Evolutionary conservation across 2,113 vertebrate species (phyloP), one percentile per base, ranked within the genome.

Genomic region (Crotalus viridis): DNA sequence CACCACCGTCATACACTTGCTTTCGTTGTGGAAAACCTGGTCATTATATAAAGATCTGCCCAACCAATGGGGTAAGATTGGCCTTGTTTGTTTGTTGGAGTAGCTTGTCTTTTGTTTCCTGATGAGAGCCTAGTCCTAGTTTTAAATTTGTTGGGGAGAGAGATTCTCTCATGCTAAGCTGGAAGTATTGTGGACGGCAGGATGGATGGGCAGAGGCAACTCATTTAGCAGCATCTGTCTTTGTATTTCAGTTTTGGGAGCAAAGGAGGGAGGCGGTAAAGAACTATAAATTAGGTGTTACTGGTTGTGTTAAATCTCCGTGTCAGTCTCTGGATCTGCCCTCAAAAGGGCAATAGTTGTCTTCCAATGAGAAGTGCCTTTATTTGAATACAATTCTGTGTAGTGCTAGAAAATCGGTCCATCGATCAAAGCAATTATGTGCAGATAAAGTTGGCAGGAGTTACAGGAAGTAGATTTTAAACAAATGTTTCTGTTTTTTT

Each of bases 31-130:
- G 98, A 89, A 99, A 98, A 95, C 98, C 98, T 28, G 99, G 99
- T 91, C 99, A 99, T 97, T 99, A 99, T 95, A 99, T 99, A 96
- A 98, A 99, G 96, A 99, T 99, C 97, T 99, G 99, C 94, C 99
- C 99, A 39, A 98, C 97, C 8, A 98, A 98, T 46, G 98, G 97
- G 98, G 99, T 99, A 98, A 98, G 98, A 88, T 88, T n/a, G 3
- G 1, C 1, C 1, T 7, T 87, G 1, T 46, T 93, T 0, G 0
- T 55, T 93, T 39, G 22, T 57, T 52, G 0, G 0, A 17, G 10
- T 4, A 28, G 48, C 51, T 55, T 39, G 54, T 26, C 54, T 91
- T 57, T 22, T 26, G 19, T 88, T 89, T 74, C 4, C 15, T 12
- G 10, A 8, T 57, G 52, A 46, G 17, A 39, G 54, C 87, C 21